phyloP scores from a whole-genome alignment of 2,888 invertebrate genomes.

The Arenicola marina region DNA sequence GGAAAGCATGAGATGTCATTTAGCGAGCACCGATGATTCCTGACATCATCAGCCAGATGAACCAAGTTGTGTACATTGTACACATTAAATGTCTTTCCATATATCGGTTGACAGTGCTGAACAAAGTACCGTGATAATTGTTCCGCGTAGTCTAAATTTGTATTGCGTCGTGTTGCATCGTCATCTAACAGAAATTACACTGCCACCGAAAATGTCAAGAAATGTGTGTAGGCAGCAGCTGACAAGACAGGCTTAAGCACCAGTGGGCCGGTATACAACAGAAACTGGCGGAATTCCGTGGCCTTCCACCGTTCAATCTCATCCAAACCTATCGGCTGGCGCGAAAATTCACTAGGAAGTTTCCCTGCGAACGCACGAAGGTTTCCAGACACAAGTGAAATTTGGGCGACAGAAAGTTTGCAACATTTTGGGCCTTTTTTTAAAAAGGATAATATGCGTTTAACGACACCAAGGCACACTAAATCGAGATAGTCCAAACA shows the following conservation, averaged over 20 bases:
- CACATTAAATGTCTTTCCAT: constrained; percentile 14
- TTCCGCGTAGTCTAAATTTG: constrained; percentile 10
- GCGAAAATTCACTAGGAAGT: constrained; percentile 37
- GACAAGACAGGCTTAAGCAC: constrained; percentile 30
- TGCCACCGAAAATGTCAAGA: constrained; percentile 34
- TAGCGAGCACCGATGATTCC: constrained; percentile 1
- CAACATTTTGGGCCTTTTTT: constrained; percentile 28
- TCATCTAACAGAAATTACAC: constrained; percentile 31
- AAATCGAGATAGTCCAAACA: constrained; percentile 49
- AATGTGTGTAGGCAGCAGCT: constrained; percentile 31
- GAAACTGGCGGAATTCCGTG: constrained; percentile 41
- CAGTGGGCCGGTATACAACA: constrained; percentile 41
- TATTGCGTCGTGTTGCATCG: not conserved
- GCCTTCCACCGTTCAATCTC: constrained; percentile 44
- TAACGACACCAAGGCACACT: constrained; percentile 42
- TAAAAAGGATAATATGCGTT: constrained; percentile 32
- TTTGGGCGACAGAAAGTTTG: constrained; percentile 10
- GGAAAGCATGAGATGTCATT: constrained; percentile 21
- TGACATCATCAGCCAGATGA: constrained; percentile 20
- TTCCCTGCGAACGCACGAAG: constrained; percentile 17
- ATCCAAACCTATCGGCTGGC: constrained; percentile 34
- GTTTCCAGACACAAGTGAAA: constrained; percentile 8
- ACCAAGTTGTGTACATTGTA: constrained; percentile 25
- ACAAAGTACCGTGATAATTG: constrained; percentile 21
- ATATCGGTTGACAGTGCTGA: not conserved